Evolutionary conservation across 2,113 vertebrate genomes (phyloP).

Genomic region (Ibidorhyncha struthersii): DNA sequence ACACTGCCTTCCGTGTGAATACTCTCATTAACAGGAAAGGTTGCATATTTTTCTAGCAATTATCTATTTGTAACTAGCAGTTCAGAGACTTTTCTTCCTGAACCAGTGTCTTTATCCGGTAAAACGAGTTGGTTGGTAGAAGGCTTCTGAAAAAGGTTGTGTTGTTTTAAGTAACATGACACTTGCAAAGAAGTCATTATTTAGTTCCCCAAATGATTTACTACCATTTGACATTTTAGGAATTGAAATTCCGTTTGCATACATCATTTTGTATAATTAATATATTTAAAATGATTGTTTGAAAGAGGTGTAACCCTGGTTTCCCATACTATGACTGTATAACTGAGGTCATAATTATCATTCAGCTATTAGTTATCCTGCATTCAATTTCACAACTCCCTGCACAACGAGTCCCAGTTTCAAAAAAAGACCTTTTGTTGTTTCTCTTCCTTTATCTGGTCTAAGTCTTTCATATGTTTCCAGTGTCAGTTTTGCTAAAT

Average conservation of each 20-base stretch:
- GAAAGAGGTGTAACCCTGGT: not conserved
- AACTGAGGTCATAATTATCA: not conserved
- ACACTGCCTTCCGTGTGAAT: not conserved
- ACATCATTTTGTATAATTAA: not conserved
- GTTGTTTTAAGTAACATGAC: conserved; percentile 1
- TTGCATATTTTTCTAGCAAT: not conserved
- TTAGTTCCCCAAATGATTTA: not conserved
- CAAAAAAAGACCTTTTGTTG: not conserved
- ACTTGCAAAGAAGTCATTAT: not conserved
- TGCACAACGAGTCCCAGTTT: not conserved
- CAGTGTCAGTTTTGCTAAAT: not conserved
- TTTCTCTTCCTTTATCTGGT: not conserved
- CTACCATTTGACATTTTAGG: conserved; percentile 14
- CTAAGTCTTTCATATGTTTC: not conserved
- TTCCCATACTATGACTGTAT: not conserved
- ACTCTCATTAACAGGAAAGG: not conserved
- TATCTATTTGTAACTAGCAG: not conserved
- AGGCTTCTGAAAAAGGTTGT: not conserved
- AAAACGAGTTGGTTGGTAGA: not conserved
- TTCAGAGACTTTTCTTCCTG: not conserved
- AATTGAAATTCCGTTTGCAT: not conserved
- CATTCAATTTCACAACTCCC: not conserved
- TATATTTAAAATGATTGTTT: not conserved
- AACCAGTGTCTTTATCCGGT: not conserved
- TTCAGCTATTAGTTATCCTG: not conserved